A percentile compares a stretch with the other conserved stretches of the same genome.
Conservation (phyloP, 2,113 vertebrate genomes). For the Tichodroma muraria region DNA sequence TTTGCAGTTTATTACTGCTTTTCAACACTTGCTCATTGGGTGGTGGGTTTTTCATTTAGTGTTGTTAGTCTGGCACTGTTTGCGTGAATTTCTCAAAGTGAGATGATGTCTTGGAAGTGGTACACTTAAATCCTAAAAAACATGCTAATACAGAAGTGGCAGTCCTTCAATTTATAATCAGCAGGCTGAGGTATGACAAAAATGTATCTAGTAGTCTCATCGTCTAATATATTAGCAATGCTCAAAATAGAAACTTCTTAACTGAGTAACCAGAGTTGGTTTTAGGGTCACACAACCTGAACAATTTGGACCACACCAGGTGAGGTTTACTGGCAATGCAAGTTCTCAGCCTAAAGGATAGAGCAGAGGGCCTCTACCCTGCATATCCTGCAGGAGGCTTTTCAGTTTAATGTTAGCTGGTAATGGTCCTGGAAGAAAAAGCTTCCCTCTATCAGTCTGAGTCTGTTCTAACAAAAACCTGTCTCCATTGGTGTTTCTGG, state of each 20-base stretch:
- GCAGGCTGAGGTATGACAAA: neutral
- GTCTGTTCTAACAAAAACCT: neutral
- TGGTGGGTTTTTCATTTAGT: neutral
- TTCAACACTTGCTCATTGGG: neutral
- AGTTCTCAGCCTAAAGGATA: neutral
- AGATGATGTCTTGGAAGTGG: neutral
- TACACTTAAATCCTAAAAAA: neutral
- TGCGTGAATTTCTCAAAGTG: neutral
- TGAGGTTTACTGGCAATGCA: neutral
- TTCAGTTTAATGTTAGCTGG: neutral
- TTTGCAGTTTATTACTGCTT: slow-evolving; percentile 10
- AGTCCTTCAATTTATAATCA: neutral
- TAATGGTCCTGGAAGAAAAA: neutral
- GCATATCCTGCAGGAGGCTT: neutral
- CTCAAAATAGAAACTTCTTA: neutral
- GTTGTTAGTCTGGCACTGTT: neutral
- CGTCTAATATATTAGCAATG: neutral
- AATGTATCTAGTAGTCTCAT: neutral
- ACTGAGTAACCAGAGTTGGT: neutral
- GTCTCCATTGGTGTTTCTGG: neutral
- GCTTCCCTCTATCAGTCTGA: neutral
- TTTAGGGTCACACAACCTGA: neutral
- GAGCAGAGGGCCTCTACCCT: neutral
- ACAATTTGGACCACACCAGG: neutral
- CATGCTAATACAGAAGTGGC: neutral